Conservation (phyloP, 2,113 vertebrate genomes). For the Sorex araneus region DNA sequence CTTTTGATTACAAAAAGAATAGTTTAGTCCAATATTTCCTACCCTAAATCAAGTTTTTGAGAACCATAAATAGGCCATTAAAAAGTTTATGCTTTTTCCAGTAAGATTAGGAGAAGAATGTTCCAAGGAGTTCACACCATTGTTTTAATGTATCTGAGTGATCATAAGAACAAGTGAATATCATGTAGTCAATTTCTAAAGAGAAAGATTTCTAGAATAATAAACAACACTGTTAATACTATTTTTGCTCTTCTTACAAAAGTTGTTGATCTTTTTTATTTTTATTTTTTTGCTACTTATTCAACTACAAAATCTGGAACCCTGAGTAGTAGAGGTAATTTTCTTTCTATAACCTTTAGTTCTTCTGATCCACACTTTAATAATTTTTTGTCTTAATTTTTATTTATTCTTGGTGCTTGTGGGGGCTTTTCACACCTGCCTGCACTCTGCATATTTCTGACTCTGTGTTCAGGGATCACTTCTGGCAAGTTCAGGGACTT, state of each 20-base stretch:
- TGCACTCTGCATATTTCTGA: no score
- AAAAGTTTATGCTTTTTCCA: conserved; percentile 80
- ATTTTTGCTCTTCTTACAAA: conserved; percentile 42
- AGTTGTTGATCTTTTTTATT: conserved; percentile 19
- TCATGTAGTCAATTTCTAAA: conserved; percentile 70
- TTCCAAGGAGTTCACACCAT: conserved; percentile 82
- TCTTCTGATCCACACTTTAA: background rate
- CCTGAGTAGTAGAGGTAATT: background rate
- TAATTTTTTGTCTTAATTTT: background rate
- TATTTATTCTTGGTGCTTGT: no score
- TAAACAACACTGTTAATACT: conserved; percentile 57
- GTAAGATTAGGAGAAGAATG: conserved; percentile 78
- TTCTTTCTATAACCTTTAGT: background rate
- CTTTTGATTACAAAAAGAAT: conserved; percentile 80
- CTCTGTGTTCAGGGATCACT: no score
- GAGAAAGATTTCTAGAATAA: conserved; percentile 63
- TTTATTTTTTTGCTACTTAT: background rate
- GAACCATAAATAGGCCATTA: conserved; percentile 81
- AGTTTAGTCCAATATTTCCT: conserved; percentile 79
- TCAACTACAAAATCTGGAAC: conserved; percentile 26
- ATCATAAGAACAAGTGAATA: conserved; percentile 75
- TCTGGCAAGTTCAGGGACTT: no score
- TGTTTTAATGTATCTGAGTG: conserved; percentile 78
- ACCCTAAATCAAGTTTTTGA: conserved; percentile 84
- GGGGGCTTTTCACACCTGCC: no score